Evolutionary conservation across 1,140 invertebrate species (phyloP).

Genomic region (Sesamia nonagrioides): DNA sequence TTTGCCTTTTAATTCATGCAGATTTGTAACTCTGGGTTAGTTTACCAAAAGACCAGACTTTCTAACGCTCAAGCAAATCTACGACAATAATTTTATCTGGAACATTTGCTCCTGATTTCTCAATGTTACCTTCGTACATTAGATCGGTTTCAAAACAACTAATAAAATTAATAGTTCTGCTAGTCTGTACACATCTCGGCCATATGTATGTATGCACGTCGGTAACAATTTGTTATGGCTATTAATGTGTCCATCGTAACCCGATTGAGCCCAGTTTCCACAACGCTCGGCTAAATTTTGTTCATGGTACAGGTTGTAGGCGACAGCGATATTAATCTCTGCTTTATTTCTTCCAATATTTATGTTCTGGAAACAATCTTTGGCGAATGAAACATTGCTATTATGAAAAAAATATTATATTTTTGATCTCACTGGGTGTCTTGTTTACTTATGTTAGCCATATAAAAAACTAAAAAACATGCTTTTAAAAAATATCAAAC

Average conservation of each 20-base stretch:
- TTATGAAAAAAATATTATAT: too few relatives aligned
- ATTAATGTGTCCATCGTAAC: conserved; percentile 57
- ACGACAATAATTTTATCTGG: conserved; percentile 3
- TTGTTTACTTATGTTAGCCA: too few relatives aligned
- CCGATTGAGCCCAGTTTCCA: conserved; percentile 59
- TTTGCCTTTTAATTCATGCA: too few relatives aligned
- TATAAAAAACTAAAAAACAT: too few relatives aligned
- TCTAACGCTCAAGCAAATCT: conserved; percentile 2
- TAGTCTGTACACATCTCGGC: conserved; percentile 35
- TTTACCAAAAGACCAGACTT: not conserved
- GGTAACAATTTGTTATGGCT: conserved; percentile 64
- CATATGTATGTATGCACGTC: conserved; percentile 54
- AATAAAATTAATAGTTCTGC: conserved; percentile 55
- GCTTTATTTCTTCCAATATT: too few relatives aligned
- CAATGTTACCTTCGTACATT: conserved; percentile 3
- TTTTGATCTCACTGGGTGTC: too few relatives aligned
- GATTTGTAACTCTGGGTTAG: not conserved
- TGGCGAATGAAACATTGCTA: too few relatives aligned
- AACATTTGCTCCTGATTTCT: conserved; percentile 24
- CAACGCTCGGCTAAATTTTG: conserved; percentile 53
- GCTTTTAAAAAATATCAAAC: too few relatives aligned
- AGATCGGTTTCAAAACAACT: conserved; percentile 53
- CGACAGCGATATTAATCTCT: too few relatives aligned
- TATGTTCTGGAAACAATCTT: too few relatives aligned
- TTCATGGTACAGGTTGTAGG: conserved; percentile 32